phyloP scores from a whole-genome alignment of 2,888 invertebrate genomes.

The Thalpophila matura region DNA sequence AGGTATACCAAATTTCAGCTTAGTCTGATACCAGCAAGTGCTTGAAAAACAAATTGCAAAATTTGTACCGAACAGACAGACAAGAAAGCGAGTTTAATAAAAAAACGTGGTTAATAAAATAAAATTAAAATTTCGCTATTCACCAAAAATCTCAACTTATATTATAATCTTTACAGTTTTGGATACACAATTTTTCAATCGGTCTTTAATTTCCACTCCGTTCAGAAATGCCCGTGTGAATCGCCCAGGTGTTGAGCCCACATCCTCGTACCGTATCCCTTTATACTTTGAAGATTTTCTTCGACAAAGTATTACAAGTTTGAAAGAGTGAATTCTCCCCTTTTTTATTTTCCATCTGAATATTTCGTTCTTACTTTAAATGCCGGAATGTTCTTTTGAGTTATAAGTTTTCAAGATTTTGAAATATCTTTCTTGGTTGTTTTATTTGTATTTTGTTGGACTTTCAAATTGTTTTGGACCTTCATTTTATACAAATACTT shows the following conservation, averaged over 20 bases:
- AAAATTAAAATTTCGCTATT: neutral
- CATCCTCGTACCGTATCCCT: constrained; percentile 65
- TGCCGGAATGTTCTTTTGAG: constrained; percentile 64
- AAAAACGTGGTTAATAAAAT: too few relatives aligned
- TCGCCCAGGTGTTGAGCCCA: constrained; percentile 66
- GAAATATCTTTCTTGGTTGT: constrained; percentile 26
- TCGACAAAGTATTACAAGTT: constrained; percentile 75
- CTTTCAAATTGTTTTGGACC: constrained; percentile 27
- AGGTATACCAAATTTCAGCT: too few relatives aligned
- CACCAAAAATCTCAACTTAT: neutral
- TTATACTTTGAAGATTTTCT: constrained; percentile 76
- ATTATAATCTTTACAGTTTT: constrained; percentile 7
- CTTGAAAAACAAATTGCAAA: too few relatives aligned
- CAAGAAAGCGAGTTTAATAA: too few relatives aligned
- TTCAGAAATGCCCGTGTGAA: constrained; percentile 72
- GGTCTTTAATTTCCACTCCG: constrained; percentile 67
- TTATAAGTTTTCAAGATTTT: constrained; percentile 55
- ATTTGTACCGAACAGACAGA: too few relatives aligned
- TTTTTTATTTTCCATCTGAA: constrained; percentile 66
- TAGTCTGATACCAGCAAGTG: too few relatives aligned
- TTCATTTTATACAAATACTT: neutral
- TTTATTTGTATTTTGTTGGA: constrained; percentile 29
- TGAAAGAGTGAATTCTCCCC: constrained; percentile 64
- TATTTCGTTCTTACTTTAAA: constrained; percentile 66
- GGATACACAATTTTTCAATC: constrained; percentile 72